Conservation (phyloP, 2,797 vertebrate genomes). For the Myoxocephalus aenaeus region DNA sequence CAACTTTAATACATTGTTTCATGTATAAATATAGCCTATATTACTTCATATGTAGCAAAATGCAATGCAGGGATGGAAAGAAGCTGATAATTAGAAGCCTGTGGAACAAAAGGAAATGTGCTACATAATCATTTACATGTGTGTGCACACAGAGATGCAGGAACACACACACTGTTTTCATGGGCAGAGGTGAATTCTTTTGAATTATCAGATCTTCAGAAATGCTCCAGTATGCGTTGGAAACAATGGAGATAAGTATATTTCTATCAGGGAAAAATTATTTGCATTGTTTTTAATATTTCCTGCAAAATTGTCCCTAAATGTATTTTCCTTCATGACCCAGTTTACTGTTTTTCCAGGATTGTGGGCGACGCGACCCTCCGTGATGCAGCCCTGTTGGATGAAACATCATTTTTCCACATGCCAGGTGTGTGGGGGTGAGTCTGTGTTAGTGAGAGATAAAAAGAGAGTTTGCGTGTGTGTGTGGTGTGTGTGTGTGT, state of each 20-base stretch:
- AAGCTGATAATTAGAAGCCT: constrained; percentile 67
- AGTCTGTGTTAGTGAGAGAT: not conserved
- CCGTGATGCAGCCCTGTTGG: constrained; percentile 29
- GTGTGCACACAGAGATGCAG: constrained; percentile 34
- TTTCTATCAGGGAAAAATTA: not conserved
- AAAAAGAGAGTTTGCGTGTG: too few species aligned
- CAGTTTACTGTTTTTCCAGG: constrained; percentile 66
- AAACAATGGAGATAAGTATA: not conserved
- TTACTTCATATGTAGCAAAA: constrained; percentile 54
- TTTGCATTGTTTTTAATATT: not conserved
- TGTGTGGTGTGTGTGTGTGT: constrained; percentile 5
- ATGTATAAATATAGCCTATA: constrained; percentile 73
- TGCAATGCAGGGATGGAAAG: constrained; percentile 46
- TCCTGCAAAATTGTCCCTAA: not conserved
- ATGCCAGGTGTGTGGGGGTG: not conserved
- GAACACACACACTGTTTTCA: constrained; percentile 35
- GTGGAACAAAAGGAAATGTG: constrained; percentile 67
- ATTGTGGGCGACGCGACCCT: constrained; percentile 32
- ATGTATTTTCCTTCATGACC: constrained; percentile 35
- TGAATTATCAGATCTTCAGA: not conserved
- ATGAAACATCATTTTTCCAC: constrained; percentile 60
- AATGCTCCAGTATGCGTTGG: not conserved
- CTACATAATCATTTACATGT: constrained; percentile 63
- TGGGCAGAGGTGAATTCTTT: constrained; percentile 7
- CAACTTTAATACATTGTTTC: constrained; percentile 64